Conservation (phyloP, 2,888 invertebrate genomes). For the Acleris sparsana region DNA sequence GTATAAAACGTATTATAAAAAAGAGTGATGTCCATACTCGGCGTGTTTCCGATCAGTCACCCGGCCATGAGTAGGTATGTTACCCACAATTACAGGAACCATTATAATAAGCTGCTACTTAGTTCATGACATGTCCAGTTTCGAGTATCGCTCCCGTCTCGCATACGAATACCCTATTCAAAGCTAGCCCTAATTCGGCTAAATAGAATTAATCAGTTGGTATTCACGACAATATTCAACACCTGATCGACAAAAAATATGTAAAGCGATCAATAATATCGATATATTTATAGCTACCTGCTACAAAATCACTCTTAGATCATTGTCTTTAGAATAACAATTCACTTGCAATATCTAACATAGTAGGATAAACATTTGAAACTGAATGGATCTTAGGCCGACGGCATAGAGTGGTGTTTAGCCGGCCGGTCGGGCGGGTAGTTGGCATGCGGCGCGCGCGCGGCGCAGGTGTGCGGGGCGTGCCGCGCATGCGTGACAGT, state of each 20-base stretch:
- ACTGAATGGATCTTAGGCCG: background rate
- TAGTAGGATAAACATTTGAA: background rate
- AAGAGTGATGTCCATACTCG: background rate
- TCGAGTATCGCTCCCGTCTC: conserved; percentile 20
- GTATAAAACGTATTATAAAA: no score
- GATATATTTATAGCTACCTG: conserved; percentile 39
- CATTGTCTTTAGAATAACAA: background rate
- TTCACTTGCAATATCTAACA: background rate
- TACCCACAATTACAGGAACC: conserved; percentile 22
- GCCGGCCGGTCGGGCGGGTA: conserved; percentile 17
- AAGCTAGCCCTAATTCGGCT: conserved; percentile 34
- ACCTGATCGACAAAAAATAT: conserved; percentile 52
- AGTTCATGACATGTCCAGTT: conserved; percentile 32
- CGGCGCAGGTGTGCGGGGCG: conserved; percentile 70
- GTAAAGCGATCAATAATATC: conserved; percentile 53
- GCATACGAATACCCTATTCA: conserved; percentile 34
- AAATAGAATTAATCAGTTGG: conserved; percentile 41
- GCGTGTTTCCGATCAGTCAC: background rate
- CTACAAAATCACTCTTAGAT: conserved; percentile 1
- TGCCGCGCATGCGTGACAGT: conserved; percentile 59
- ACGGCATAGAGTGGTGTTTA: conserved; percentile 1
- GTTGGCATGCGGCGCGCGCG: conserved; percentile 64
- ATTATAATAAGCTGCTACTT: conserved; percentile 34
- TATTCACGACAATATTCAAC: conserved; percentile 55
- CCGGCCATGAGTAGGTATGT: conserved; percentile 13